Conservation (phyloP, 2,113 vertebrate genomes). For the Mormyrus lacerda region DNA sequence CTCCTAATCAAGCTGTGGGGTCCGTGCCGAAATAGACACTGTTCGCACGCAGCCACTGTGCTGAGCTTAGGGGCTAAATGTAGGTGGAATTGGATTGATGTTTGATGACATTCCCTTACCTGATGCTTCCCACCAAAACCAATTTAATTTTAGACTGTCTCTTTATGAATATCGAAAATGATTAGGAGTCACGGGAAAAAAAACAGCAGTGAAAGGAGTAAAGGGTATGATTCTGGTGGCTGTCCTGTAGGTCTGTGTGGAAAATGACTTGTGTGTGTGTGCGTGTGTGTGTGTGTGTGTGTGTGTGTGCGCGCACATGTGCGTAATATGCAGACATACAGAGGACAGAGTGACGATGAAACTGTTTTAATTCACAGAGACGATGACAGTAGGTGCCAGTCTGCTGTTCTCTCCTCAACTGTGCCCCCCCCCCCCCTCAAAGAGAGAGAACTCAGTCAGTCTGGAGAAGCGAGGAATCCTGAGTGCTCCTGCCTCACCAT, state of each 20-base stretch:
- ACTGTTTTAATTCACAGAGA: conserved; percentile 37
- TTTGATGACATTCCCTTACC: conserved; percentile 11
- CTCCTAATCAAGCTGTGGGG: conserved; percentile 29
- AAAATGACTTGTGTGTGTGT: not conserved
- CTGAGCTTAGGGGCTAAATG: not conserved
- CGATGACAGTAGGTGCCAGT: conserved; percentile 5
- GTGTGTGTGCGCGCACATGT: too few species aligned
- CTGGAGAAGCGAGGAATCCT: not conserved
- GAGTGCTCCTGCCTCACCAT: not conserved
- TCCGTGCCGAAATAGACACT: not conserved
- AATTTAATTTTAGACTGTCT: conserved; percentile 19
- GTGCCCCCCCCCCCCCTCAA: not conserved
- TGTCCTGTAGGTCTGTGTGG: not conserved
- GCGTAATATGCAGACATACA: not conserved
- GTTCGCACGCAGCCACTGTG: not conserved
- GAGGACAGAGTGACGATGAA: conserved; percentile 8
- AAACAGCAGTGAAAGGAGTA: not conserved
- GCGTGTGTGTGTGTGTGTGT: too few species aligned
- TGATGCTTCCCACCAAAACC: conserved; percentile 11
- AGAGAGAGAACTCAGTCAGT: not conserved
- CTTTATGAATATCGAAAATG: conserved; percentile 29
- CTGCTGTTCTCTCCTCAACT: not conserved
- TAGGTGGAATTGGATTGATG: not conserved
- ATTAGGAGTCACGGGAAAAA: conserved; percentile 14
- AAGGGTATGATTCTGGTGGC: not conserved